These are phyloP conservation scores for Sminthurinus aureus DNA, from an alignment of 2,888 invertebrate species.

Conservation along the genomic window DNA sequence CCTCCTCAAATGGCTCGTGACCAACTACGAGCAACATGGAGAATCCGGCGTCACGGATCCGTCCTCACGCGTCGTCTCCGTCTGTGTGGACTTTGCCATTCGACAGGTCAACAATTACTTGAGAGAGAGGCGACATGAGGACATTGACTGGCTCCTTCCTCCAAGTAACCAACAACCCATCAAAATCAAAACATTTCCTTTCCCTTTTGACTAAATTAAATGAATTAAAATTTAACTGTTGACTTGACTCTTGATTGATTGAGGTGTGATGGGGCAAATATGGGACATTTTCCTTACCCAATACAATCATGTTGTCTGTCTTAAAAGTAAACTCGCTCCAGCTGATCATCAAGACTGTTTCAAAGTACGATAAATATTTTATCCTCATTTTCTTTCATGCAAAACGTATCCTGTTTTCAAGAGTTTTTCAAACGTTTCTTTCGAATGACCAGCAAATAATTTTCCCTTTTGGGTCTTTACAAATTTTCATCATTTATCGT, in stretches of 20 bases:
- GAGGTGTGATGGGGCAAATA: conserved; percentile 72
- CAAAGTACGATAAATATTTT: not conserved
- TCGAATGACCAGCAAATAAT: not conserved
- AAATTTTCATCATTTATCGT: not conserved
- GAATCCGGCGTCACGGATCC: conserved; percentile 64
- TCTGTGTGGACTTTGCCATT: conserved; percentile 81
- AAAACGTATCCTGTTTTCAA: not conserved
- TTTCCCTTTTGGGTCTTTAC: not conserved
- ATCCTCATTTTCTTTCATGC: not conserved
- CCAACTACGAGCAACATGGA: conserved; percentile 68
- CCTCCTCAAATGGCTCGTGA: conserved; percentile 79
- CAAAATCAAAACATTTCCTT: no score
- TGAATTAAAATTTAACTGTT: no score
- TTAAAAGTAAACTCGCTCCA: conserved; percentile 62
- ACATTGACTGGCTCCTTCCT: conserved; percentile 70
- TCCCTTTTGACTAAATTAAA: no score
- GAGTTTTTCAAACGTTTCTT: not conserved
- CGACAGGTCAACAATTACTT: conserved; percentile 76
- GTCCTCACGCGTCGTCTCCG: conserved; percentile 47
- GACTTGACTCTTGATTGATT: conserved; percentile 52
- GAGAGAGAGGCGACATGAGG: conserved; percentile 69
- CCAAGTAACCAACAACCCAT: no score
- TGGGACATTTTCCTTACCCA: conserved; percentile 85
- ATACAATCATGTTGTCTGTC: conserved; percentile 73
- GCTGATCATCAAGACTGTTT: conserved; percentile 25